Conservation (phyloP, 2,113 vertebrate genomes). For the Aramus guarauna region DNA sequence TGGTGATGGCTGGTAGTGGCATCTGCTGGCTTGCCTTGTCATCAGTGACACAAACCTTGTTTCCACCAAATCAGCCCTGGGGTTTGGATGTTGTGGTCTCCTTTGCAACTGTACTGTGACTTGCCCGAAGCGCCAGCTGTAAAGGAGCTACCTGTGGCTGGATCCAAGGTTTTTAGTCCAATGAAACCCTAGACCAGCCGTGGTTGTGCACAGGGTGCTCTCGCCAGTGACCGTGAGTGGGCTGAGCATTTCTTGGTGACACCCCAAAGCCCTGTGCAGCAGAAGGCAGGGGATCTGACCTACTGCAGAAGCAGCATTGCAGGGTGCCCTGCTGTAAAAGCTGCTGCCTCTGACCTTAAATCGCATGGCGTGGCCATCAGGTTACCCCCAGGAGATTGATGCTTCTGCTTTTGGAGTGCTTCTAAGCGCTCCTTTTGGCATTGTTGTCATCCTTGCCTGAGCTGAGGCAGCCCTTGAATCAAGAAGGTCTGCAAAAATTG, state of each 20-base stretch:
- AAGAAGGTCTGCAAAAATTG: background rate
- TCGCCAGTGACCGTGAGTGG: rapidly evolving
- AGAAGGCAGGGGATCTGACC: too few species aligned
- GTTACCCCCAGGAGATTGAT: background rate
- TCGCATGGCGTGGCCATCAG: rapidly evolving
- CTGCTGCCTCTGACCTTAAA: background rate
- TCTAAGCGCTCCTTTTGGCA: background rate
- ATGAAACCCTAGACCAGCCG: background rate
- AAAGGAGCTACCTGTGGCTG: background rate
- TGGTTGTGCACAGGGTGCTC: rapidly evolving
- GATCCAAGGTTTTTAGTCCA: background rate
- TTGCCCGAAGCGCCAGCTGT: background rate
- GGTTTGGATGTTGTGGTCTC: background rate
- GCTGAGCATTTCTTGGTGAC: background rate
- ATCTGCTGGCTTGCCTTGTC: background rate
- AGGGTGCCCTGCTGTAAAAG: background rate
- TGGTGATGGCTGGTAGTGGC: background rate
- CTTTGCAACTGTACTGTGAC: background rate
- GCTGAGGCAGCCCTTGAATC: background rate
- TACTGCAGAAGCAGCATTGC: background rate
- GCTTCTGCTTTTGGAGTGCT: background rate
- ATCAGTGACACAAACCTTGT: background rate
- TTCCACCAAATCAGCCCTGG: background rate
- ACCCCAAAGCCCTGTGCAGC: too few species aligned
- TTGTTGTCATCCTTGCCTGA: background rate